Conservation (phyloP, 92 coral and sea anemone genomes). For the Phenganax subtilis region DNA sequence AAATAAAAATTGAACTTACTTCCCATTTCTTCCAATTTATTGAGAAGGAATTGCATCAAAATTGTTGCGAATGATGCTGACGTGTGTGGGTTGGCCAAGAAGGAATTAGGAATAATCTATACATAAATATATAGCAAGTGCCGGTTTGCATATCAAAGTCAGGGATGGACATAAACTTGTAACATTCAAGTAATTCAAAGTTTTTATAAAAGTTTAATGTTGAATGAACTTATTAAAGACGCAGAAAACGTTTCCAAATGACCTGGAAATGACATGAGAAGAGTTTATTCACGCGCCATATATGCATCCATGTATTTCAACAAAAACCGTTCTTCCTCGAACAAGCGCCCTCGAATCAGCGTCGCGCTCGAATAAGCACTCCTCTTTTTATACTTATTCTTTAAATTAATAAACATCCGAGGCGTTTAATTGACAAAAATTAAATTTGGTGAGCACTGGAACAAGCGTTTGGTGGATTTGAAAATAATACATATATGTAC, state of each 20-base stretch:
- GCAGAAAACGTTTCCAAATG: too few species aligned
- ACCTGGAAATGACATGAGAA: too few species aligned
- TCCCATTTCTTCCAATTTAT: conserved; percentile 98
- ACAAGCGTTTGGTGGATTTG: background rate
- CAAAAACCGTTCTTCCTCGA: too few species aligned
- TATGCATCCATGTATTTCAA: too few species aligned
- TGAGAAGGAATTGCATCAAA: conserved; percentile 81
- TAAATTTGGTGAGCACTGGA: background rate
- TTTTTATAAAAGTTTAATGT: too few species aligned
- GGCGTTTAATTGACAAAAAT: background rate
- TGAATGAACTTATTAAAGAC: too few species aligned
- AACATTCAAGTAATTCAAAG: background rate
- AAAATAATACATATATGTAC: conserved; percentile 29
- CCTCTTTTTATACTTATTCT: too few species aligned
- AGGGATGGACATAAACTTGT: background rate
- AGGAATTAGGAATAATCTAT: conserved; percentile 95
- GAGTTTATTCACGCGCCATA: too few species aligned
- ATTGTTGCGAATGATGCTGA: conserved; percentile 99
- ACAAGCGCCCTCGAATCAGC: too few species aligned
- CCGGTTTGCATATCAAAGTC: background rate
- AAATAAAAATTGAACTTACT: conserved; percentile 50
- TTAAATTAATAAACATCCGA: too few species aligned
- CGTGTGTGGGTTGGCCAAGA: conserved; percentile 96
- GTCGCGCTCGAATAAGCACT: too few species aligned
- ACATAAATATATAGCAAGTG: background rate